A percentile compares a stretch with the other conserved stretches of the same genome.
Conservation (phyloP, 2,113 vertebrate species). For the Hippocampus abdominalis region DNA sequence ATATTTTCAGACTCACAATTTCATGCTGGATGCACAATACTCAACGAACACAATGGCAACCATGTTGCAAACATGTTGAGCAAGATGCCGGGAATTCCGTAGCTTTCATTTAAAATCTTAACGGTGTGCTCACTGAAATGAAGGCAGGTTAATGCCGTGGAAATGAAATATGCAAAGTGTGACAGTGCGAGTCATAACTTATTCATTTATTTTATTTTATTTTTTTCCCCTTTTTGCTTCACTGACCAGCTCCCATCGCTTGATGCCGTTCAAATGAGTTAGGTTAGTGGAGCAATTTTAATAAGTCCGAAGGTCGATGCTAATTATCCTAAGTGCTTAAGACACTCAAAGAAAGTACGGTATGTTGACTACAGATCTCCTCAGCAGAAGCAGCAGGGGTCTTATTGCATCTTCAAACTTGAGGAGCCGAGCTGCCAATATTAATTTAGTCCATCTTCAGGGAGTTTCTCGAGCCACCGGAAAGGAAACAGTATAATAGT, state of each 20-base stretch:
- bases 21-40: constrained; percentile 21
- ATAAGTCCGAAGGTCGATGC: constrained; percentile 39
- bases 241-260: constrained; percentile 40
- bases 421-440: constrained; percentile 43
- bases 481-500: constrained; percentile 39
- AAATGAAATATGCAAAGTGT: constrained; percentile 68
- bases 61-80: constrained; percentile 6
- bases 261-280: constrained; percentile 32
- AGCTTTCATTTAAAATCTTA: constrained; percentile 54
- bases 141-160: constrained; percentile 66
- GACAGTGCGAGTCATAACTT: constrained; percentile 48
- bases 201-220: constrained; percentile 29
- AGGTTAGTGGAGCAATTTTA: constrained; percentile 27
- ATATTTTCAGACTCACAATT: constrained; percentile 24
- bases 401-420: constrained; percentile 23
- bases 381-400: constrained; percentile 25
- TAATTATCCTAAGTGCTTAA: constrained; percentile 52
- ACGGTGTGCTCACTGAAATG: constrained; percentile 53
- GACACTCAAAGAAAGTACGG: constrained; percentile 41
- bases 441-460: constrained; percentile 27
- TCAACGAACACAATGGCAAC: constrained; percentile 21
- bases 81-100: constrained; percentile 45
- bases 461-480: constrained; percentile 34
- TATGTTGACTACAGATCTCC: constrained; percentile 37
- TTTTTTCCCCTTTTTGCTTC: constrained; percentile 5